phyloP scores from a whole-genome alignment of 2,888 invertebrate species.

The Drosophila neotestacea region DNA sequence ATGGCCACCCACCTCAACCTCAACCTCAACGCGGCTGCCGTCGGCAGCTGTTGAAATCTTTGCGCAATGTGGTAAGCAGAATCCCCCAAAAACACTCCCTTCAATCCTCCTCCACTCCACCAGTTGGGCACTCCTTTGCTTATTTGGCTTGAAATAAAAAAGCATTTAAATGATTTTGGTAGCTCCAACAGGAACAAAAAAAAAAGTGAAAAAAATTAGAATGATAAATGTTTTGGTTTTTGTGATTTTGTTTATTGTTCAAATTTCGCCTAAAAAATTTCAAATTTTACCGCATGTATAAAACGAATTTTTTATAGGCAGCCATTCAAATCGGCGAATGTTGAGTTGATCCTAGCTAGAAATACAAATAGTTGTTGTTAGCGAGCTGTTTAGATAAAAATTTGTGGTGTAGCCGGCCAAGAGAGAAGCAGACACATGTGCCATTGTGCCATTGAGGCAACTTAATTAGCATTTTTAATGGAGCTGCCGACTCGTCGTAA shows the following conservation, averaged over 20 bases:
- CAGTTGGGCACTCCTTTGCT: constrained; percentile 69
- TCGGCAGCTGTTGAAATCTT: constrained; percentile 77
- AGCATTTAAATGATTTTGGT: constrained; percentile 76
- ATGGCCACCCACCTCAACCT: constrained; percentile 74
- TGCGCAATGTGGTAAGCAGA: constrained; percentile 67
- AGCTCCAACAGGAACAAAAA: constrained; percentile 39
- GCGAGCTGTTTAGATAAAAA: constrained; percentile 78
- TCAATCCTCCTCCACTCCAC: not conserved
- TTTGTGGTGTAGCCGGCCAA: constrained; percentile 66
- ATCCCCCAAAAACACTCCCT: not conserved
- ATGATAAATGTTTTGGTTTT: constrained; percentile 82
- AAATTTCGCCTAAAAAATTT: constrained; percentile 76
- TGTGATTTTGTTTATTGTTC: constrained; percentile 82
- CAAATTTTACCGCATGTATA: constrained; percentile 76
- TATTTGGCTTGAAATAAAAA: constrained; percentile 81
- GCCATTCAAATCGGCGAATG: constrained; percentile 66
- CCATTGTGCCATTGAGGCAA: constrained; percentile 72
- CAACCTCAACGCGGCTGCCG: constrained; percentile 56
- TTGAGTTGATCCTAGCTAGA: constrained; percentile 49
- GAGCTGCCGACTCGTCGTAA: constrained; percentile 76
- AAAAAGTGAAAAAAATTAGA: constrained; percentile 55
- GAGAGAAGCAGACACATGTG: constrained; percentile 51
- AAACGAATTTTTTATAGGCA: constrained; percentile 73
- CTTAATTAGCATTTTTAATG: constrained; percentile 82
- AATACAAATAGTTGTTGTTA: constrained; percentile 30